Evolutionary conservation across 2,888 invertebrate genomes (phyloP).

Genomic region (Bembecia ichneumoniformis): DNA sequence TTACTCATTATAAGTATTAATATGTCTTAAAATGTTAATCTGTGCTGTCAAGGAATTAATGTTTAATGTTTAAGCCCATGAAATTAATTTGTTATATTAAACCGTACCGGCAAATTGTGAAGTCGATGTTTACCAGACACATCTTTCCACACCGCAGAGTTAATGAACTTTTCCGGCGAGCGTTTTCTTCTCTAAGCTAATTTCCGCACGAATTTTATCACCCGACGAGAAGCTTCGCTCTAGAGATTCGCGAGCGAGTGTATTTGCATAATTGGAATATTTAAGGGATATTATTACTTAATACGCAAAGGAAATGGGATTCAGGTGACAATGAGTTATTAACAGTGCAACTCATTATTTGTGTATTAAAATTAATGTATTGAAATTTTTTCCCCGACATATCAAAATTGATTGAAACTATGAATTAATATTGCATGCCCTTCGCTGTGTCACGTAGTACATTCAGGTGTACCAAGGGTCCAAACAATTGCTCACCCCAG

Average conservation of each 20-base stretch:
- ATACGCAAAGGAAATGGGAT: slow-evolving; percentile 1
- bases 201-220: slow-evolving; percentile 27
- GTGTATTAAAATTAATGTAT: too few relatives aligned
- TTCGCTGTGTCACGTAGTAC: too few relatives aligned
- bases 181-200: slow-evolving; percentile 19
- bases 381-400: too few relatives aligned
- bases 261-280: slow-evolving; percentile 17
- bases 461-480: too few relatives aligned
- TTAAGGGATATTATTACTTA: not conserved
- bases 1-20: too few relatives aligned
- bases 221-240: slow-evolving; percentile 17
- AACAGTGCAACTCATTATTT: too few relatives aligned
- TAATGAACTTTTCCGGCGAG: slow-evolving; percentile 26
- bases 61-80: too few relatives aligned
- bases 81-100: not conserved
- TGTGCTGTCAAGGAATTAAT: too few relatives aligned
- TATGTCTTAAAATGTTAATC: too few relatives aligned
- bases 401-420: too few relatives aligned
- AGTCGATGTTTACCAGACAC: slow-evolving; percentile 12
- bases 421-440: too few relatives aligned
- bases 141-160: slow-evolving; percentile 12
- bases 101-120: not conserved
- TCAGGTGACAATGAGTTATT: slow-evolving; percentile 2
- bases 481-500: too few relatives aligned
- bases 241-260: slow-evolving; percentile 5